A percentile compares a stretch with the other conserved stretches of the same genome.
phyloP scores from a whole-genome alignment of 2,797 vertebrate genomes.

The Sebastes taczanowskii region DNA sequence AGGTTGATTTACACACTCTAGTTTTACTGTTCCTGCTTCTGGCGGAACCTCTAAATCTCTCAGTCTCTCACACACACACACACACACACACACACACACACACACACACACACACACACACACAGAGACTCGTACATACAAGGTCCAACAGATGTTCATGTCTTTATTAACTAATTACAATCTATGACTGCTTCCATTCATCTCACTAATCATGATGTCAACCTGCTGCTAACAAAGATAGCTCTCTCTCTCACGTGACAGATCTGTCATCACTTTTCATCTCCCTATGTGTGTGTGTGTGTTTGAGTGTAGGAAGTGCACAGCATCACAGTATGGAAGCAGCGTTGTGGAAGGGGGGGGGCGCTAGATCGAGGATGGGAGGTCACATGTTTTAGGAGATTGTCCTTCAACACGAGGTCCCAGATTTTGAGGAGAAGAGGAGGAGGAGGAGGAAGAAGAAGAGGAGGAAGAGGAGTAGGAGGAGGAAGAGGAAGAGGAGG shows the following conservation, averaged over 20 bases:
- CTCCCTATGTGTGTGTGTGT: background rate
- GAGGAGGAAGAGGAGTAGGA: accelerated
- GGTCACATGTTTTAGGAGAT: conserved; percentile 7
- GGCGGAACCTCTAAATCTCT: no score
- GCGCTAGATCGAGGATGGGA: background rate
- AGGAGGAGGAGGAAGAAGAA: accelerated
- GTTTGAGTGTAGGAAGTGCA: background rate
- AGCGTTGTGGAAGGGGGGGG: background rate
- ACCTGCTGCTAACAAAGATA: conserved; percentile 26
- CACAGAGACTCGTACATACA: background rate
- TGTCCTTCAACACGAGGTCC: conserved; percentile 2
- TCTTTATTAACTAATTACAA: conserved; percentile 18
- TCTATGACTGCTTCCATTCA: conserved; percentile 11
- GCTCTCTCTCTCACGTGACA: conserved; percentile 15
- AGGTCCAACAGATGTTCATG: conserved; percentile 37
- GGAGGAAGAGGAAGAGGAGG: no score
- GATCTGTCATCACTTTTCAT: conserved; percentile 23
- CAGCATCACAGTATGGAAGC: background rate
- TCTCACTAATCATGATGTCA: conserved; percentile 15
- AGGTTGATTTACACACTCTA: no score
- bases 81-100: no score
- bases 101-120: background rate
- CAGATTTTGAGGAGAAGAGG: background rate
- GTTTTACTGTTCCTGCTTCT: no score
- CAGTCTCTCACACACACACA: no score